phyloP scores from a whole-genome alignment of 2,888 invertebrate genomes.

The Lasioglossum lativentre region DNA sequence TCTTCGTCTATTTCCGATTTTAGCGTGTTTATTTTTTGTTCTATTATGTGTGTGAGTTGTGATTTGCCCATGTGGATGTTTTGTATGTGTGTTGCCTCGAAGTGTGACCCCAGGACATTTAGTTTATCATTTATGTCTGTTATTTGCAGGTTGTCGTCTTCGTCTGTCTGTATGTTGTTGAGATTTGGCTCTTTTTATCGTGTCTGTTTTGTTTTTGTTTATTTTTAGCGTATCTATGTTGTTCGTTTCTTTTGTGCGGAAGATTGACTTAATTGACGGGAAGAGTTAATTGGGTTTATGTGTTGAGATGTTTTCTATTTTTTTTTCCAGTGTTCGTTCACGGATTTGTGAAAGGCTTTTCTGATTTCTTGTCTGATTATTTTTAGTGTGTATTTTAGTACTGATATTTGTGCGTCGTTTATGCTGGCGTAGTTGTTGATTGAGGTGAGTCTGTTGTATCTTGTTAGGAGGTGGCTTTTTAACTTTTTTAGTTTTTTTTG shows the following conservation, averaged over 20 bases:
- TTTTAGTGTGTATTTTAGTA: background rate
- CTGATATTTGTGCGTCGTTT: background rate
- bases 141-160: no score
- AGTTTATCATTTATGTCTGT: no score
- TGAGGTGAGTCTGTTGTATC: background rate
- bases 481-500: background rate
- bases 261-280: no score
- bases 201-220: no score
- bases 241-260: no score
- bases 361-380: background rate
- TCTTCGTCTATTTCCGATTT: background rate
- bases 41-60: no score
- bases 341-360: background rate
- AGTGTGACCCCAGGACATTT: no score
- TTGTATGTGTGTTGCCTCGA: background rate
- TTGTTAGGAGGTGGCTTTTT: background rate
- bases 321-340: background rate
- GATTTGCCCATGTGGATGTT: background rate
- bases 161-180: no score
- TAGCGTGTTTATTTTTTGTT: background rate
- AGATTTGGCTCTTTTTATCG: no score
- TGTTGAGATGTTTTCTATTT: no score
- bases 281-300: no score
- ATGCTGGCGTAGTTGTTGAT: background rate
- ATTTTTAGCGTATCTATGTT: no score